Evolutionary conservation across 2,888 invertebrate genomes (phyloP), one percentile per base, ranked within the genome.

Genomic region (Lasioglossum vierecki): DNA sequence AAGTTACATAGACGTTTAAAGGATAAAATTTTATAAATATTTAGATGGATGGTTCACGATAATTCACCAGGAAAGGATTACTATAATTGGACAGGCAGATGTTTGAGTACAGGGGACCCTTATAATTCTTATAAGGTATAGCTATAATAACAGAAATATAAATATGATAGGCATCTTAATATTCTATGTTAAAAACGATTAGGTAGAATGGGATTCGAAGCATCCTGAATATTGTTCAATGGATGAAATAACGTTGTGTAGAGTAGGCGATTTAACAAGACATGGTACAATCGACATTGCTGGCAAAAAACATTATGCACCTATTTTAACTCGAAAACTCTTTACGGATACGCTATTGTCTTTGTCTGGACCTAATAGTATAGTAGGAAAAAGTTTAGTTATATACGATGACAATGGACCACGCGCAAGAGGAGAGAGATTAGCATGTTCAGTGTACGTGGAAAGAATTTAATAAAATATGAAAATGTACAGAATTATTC

Each of bases 401-500:
- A 96, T 99, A 75, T 98, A 97, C 92, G 98, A 98, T 93, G 98
- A 98, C 93, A 96, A 97, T 93, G 98, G 98, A 0, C 98, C 98
- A 0, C 97, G 97, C 85, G 98, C 98, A 0, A 95, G 99, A 88
- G 99, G 99, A 22, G 98, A 98, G 95, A 95, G 99, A 86, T 95
- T 99, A 93, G 98, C 98, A 0, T 99, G 99, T 94, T 97, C 98
- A 13, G 96, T 96, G 98, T 98, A 95, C 41, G 68, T 68, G 30
- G 8, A 41, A 4, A n/a, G 3, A 96, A 96, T 95, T 74, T 71
- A 70, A 66, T 35, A 63, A 4, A 75, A 49, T 13, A 57, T 18
- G 41, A 11, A 57, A 26, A 35, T 74, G 35, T 35, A 63, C 4
- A 26, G 41, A 72, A 18, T 72, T 44, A 68, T 35, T 68, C 66